Percentiles rank a stretch among this genome's conserved stretches.
These are phyloP conservation scores for Anguilla rostrata DNA, from an alignment of 2,113 vertebrate species.

Conservation along the genomic window DNA sequence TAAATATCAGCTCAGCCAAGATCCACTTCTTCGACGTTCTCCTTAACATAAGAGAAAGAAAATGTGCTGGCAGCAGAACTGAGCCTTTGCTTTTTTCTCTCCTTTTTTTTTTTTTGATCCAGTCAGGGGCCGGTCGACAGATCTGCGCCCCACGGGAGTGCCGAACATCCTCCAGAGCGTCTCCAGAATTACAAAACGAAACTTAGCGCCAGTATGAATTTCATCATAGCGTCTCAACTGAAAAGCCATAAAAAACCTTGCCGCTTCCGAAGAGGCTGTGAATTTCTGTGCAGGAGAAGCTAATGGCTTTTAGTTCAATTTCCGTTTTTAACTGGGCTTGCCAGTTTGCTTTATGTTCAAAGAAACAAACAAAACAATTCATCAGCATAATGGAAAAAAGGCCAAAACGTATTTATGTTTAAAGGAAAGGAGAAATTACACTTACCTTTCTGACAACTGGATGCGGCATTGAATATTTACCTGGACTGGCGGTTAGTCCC, in stretches of 20 bases:
- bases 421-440: background rate
- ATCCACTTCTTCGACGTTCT: no score
- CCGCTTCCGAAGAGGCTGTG: background rate
- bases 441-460: background rate
- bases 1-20: no score
- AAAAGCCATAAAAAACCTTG: background rate
- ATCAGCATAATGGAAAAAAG: constrained; percentile 3
- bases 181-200: background rate
- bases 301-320: background rate
- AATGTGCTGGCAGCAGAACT: no score
- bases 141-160: no score
- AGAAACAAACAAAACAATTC: background rate
- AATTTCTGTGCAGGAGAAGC: background rate
- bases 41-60: no score
- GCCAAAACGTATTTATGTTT: background rate
- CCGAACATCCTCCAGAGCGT: no score
- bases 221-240: background rate
- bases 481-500: background rate
- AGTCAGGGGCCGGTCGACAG: no score
- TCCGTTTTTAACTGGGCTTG: background rate
- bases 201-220: background rate
- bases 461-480: background rate
- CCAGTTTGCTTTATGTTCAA: background rate
- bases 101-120: no score
- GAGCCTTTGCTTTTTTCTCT: no score